phyloP scores from a whole-genome alignment of 1,140 invertebrate genomes.

The Eubasilissa regina region DNA sequence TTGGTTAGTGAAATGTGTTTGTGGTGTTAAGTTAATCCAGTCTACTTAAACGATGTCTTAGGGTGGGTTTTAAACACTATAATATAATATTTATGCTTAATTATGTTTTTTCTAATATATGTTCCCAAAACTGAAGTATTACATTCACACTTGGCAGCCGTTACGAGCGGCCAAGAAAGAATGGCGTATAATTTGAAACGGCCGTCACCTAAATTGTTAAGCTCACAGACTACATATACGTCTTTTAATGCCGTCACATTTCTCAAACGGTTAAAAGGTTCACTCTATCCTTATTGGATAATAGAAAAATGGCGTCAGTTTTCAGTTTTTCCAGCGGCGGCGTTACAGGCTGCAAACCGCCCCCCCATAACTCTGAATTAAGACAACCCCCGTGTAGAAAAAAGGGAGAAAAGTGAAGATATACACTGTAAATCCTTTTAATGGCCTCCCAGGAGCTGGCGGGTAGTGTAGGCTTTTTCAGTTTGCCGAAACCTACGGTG shows the following conservation, averaged over 20 bases:
- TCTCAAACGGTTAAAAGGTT: conserved; percentile 34
- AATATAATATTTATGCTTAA: no score
- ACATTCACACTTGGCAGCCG: neutral
- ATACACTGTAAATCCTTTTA: conserved; percentile 57
- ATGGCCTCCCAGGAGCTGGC: conserved; percentile 47
- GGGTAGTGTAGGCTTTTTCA: conserved; percentile 49
- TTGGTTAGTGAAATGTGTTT: no score
- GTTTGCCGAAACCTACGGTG: conserved; percentile 44
- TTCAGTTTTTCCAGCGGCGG: conserved; percentile 31
- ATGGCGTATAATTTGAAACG: conserved; percentile 7
- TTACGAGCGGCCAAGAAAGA: neutral
- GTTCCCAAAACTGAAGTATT: no score
- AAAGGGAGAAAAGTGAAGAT: conserved; percentile 53
- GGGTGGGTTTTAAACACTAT: no score
- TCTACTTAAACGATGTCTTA: no score
- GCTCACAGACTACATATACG: conserved; percentile 1
- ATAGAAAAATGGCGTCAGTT: conserved; percentile 51
- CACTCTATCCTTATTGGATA: conserved; percentile 35
- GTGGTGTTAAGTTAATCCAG: no score
- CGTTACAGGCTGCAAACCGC: conserved; percentile 47
- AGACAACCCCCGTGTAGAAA: conserved; percentile 45
- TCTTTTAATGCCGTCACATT: conserved; percentile 33
- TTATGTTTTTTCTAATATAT: no score
- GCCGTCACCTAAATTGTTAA: conserved; percentile 26
- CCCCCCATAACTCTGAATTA: conserved; percentile 55